Evolutionary conservation across 2,113 vertebrate species (phyloP), one percentile per base, ranked within the genome.

Genomic region (Chiloscyllium plagiosum): DNA sequence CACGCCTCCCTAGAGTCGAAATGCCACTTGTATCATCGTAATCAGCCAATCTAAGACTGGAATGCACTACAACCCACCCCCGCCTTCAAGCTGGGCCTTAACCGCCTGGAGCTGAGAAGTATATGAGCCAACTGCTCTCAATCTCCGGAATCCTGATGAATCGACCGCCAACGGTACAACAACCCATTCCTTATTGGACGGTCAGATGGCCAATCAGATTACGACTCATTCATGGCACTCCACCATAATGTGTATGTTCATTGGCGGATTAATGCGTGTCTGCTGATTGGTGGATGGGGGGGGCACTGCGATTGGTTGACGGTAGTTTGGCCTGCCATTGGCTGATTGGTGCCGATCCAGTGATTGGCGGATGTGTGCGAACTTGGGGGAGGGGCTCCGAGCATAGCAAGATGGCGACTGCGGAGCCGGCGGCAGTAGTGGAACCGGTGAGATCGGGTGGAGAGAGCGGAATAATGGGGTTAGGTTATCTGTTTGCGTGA

Each of bases 371-470:
- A 37, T 33, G 65, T 37, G 89, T 33, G 89, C 89, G 89, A 12
- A 3, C 87, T 15, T 19, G 87, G 56, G 83, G 87, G 87, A n/a
- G 87, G 87, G 68, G 66, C 66, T 7, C 10, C 37, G 66, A 42
- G 24, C 20, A 65, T 15, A 93, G 94, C 69, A 95, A 95, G 94
- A 95, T 95, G 94, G 94, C 94, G 94, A 72, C 94, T 12, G 94
- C 68, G 47, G 94, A 76, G 69, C 94, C 94, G 94, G 94, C 47
- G 29, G 29, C 94, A 66, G 69, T 12, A 4, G 37, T 12, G 0
- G 68, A 72, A 68, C 94, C 94, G 94, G 94, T 95, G 69, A 95
- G 50, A 17, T 56, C 52, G 56, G 61, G 22, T 20, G 5, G 83
- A 29, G 2, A 12, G 87, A 29, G 86, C 13, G 29, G 86, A 61